These are phyloP conservation scores for Galeruca laticollis DNA, from an alignment of 2,888 invertebrate genomes.

Conservation along the genomic window DNA sequence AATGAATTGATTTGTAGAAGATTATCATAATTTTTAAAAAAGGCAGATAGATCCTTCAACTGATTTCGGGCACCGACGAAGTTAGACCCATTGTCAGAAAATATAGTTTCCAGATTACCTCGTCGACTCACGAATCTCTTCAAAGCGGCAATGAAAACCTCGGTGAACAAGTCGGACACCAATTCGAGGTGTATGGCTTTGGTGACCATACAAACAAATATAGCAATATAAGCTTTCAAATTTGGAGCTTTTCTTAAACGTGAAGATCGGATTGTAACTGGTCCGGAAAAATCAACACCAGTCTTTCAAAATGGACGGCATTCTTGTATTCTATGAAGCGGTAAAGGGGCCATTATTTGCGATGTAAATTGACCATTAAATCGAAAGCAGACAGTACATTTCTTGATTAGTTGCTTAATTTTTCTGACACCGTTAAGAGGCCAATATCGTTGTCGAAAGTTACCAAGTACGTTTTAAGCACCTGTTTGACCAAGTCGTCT, in stretches of 20 bases:
- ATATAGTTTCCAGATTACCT: constrained; percentile 30
- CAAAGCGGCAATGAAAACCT: constrained; percentile 22
- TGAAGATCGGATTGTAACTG: no score
- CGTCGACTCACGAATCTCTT: constrained; percentile 35
- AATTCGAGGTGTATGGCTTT: constrained; percentile 31
- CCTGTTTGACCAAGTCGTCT: constrained; percentile 42
- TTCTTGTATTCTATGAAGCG: not conserved
- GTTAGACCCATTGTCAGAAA: constrained; percentile 30
- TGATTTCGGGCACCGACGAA: constrained; percentile 23
- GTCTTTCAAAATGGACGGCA: no score
- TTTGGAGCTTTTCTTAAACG: constrained; percentile 3
- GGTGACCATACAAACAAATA: constrained; percentile 31
- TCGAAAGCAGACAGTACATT: no score
- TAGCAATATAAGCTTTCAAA: not conserved
- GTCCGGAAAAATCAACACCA: no score
- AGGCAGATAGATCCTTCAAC: not conserved
- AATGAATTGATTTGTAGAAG: not conserved
- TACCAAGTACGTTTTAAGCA: constrained; percentile 40
- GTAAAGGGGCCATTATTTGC: constrained; percentile 8
- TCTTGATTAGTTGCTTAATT: constrained; percentile 1
- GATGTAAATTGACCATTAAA: not conserved
- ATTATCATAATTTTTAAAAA: no score
- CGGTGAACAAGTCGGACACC: constrained; percentile 28
- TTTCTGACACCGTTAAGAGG: constrained; percentile 38
- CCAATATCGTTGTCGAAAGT: constrained; percentile 45